Evolutionary conservation across 2,113 vertebrate genomes (phyloP).

Genomic region (Indicator indicator): DNA sequence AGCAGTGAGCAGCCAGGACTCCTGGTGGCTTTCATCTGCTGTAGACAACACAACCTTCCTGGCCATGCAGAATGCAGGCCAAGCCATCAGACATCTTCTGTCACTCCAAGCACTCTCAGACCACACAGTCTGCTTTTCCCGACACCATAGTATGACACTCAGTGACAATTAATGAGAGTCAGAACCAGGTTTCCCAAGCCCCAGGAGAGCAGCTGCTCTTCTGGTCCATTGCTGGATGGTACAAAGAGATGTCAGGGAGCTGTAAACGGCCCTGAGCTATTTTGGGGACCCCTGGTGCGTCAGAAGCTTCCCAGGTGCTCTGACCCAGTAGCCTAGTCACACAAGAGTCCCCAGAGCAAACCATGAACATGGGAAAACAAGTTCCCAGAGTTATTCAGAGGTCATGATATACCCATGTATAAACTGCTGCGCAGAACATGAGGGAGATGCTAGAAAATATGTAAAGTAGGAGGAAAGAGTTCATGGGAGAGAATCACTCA

Average conservation of each 20-base stretch:
- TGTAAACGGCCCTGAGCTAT: not conserved
- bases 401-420: not conserved
- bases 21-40: not conserved
- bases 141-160: not conserved
- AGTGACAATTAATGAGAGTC: not conserved
- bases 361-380: not conserved
- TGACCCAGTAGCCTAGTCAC: not conserved
- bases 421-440: not conserved
- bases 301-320: not conserved
- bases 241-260: not conserved
- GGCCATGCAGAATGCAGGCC: not conserved
- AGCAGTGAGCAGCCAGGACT: not conserved
- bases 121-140: not conserved
- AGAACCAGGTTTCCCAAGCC: not conserved
- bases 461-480: not conserved
- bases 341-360: not conserved
- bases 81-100: not conserved
- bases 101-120: not conserved
- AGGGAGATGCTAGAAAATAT: not conserved
- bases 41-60: not conserved
- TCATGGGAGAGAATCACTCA: conserved; percentile 19
- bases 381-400: not conserved
- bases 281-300: not conserved
- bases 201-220: not conserved
- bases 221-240: not conserved